A percentile compares a stretch with the other conserved stretches of the same genome.
phyloP scores from a whole-genome alignment of 2,888 invertebrate genomes.

The Nomada fucata region DNA sequence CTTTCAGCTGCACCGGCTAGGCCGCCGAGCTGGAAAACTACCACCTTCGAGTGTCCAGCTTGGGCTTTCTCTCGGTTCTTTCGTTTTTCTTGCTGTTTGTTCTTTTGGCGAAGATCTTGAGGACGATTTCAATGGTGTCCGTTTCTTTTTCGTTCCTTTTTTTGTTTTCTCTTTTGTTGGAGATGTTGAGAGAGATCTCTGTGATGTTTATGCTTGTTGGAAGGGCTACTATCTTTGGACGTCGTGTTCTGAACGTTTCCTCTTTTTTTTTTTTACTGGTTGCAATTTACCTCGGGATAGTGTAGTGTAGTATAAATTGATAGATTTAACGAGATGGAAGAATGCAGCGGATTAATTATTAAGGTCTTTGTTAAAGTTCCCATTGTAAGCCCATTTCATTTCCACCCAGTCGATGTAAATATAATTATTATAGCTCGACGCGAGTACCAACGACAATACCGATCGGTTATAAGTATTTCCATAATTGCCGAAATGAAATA shows the following conservation, averaged over 20 bases:
- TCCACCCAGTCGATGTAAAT: no score
- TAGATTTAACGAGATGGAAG: neutral
- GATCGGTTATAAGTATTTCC: neutral
- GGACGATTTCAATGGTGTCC: neutral
- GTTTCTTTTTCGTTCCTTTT: neutral
- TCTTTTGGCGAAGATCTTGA: neutral
- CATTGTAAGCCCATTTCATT: neutral
- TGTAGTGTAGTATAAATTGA: neutral
- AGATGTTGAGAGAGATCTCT: neutral
- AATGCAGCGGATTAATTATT: neutral
- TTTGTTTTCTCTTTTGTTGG: neutral
- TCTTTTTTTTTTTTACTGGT: no score
- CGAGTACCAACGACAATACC: no score
- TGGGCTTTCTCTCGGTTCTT: neutral
- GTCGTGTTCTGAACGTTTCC: no score
- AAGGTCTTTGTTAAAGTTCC: neutral
- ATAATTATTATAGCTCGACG: no score
- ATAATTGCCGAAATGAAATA: neutral
- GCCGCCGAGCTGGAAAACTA: conserved; percentile 38
- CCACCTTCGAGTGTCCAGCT: conserved; percentile 27
- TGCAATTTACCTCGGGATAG: no score
- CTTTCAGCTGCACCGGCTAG: conserved; percentile 50
- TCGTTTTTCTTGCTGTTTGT: neutral
- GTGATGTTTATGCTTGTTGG: neutral
- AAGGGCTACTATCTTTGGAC: no score